phyloP scores from a whole-genome alignment of 2,888 invertebrate species.

The Leptopterna dolabrata region DNA sequence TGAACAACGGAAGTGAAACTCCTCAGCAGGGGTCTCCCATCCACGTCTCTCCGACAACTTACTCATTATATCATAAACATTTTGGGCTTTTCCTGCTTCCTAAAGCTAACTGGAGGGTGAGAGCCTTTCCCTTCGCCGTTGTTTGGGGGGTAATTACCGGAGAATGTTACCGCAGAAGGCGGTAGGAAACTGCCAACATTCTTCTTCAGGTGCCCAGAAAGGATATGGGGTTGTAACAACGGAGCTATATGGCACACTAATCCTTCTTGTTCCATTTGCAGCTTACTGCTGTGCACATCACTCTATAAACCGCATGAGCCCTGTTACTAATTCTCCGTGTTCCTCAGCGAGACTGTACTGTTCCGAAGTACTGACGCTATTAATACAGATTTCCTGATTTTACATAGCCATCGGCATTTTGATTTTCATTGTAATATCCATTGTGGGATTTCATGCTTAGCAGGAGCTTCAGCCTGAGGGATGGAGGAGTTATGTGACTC shows the following conservation, averaged over 20 bases:
- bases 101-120: neutral
- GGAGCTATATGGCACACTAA: neutral
- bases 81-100: slow-evolving; percentile 16
- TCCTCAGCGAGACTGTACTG: too few species aligned
- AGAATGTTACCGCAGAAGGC: slow-evolving; percentile 26
- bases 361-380: too few species aligned
- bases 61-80: slow-evolving; percentile 45
- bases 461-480: too few species aligned
- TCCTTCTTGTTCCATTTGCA: neutral
- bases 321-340: neutral
- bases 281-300: neutral
- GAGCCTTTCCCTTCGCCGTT: neutral
- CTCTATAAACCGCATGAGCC: neutral
- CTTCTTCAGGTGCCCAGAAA: neutral
- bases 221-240: neutral
- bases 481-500: too few species aligned
- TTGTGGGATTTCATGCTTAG: too few species aligned
- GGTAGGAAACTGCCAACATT: slow-evolving; percentile 15
- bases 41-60: slow-evolving; percentile 22
- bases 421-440: too few species aligned
- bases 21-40: slow-evolving; percentile 11
- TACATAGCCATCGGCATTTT: too few species aligned
- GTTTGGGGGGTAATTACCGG: slow-evolving; percentile 6
- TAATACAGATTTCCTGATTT: too few species aligned
- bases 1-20: slow-evolving; percentile 10